Base-by-base conservation (phyloP, 2,888 invertebrate species). In the Drosophila kanekoi region DNA sequence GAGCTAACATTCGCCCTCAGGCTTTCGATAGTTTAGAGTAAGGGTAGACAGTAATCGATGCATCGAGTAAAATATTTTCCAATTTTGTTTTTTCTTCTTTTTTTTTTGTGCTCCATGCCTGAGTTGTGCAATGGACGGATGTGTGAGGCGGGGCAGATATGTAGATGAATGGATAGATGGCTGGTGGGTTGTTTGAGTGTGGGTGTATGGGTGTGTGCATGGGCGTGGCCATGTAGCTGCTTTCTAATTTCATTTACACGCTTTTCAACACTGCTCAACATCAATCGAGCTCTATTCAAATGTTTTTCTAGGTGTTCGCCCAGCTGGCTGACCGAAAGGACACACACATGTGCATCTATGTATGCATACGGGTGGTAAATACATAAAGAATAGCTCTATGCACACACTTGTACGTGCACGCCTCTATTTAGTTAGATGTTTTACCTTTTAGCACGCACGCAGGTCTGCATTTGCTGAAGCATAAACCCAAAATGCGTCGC, bases 191-290 rank as follows among this genome's bases (percentile, higher is more conserved):
- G 48, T 53, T 41, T 62, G 43, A 18, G 41, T 45, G 14, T 10
- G n/a, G 18, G 18, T 18, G 18, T 18, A 18, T 47, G 47, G 59
- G 59, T 48, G 61, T 64, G 66, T 44, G 14, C 2, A 14, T n/a
- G 23, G n/a, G 32, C 32, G 64, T 44, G 48, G n/a, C 20, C 45
- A 32, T 72, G 57, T 49, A 53, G 65, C 67, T 67, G 37, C 59
- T 59, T 76, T 86, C 77, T 88, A 88, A 88, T 86, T 88, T 87
- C 77, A 83, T 85, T 88, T 83, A 69, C 76, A 83, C 87, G 73
- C 83, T 78, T 72, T 83, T 72, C 70, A 85, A 67, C 82, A 68
- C 67, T 64, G 56, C 59, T 60, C 60, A 59, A 67, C 77, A 73
- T 70, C 85, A 79, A 77, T 81, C 53, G 75, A 77, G 78, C 78